Evolutionary conservation across 2,797 vertebrate genomes (phyloP).

Genomic region (Lutjanus campechanus): DNA sequence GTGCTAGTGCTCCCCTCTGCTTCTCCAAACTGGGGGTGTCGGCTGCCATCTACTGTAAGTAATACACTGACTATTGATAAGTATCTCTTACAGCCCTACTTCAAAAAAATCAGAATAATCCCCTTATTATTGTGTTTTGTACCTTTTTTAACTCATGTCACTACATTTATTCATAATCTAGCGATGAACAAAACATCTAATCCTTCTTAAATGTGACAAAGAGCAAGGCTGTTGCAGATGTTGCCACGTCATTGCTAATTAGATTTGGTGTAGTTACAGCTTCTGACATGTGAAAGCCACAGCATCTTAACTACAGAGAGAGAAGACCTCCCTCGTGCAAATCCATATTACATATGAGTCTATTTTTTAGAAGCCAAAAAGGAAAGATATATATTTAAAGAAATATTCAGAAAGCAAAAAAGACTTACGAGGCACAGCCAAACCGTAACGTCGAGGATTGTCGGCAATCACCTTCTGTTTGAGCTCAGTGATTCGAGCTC

Average conservation of each 20-base stretch:
- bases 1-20: no score
- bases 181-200: not conserved
- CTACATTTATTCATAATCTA: no score
- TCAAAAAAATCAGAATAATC: no score
- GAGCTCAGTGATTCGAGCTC: constrained; percentile 91
- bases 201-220: not conserved
- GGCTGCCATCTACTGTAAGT: no score
- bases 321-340: no score
- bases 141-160: not conserved
- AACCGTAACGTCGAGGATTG: constrained; percentile 90
- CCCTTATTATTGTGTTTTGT: not conserved
- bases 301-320: not conserved
- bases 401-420: not conserved
- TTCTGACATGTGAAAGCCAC: not conserved
- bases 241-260: not conserved
- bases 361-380: not conserved
- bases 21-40: no score
- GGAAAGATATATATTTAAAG: no score
- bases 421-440: constrained; percentile 94
- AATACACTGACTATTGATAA: no score
- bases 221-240: not conserved
- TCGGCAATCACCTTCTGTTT: constrained; percentile 95
- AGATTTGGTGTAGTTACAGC: not conserved
- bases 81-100: no score
- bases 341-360: no score